phyloP scores from a whole-genome alignment of 2,113 vertebrate species.

The Mixornis gularis region DNA sequence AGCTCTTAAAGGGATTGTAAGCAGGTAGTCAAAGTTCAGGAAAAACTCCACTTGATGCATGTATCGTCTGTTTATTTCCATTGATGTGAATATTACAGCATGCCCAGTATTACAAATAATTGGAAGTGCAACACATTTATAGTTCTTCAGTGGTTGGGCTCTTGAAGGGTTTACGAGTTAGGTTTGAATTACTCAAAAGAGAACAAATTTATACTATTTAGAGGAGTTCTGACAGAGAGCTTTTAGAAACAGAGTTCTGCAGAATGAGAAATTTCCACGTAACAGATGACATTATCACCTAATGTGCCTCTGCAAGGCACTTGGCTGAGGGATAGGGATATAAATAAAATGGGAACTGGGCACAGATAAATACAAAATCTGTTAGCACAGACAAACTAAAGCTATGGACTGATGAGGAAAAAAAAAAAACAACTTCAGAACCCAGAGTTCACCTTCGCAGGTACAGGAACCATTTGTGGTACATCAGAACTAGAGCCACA shows the following conservation, averaged over 20 bases:
- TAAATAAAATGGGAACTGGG: neutral
- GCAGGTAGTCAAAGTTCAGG: neutral
- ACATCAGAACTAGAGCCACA: neutral
- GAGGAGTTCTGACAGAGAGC: neutral
- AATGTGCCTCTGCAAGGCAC: neutral
- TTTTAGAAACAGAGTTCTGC: neutral
- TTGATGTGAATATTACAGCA: neutral
- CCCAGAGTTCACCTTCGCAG: neutral
- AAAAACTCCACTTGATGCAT: neutral
- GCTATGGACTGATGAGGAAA: neutral
- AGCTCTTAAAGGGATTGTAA: neutral
- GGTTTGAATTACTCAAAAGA: neutral
- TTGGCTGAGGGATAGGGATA: neutral
- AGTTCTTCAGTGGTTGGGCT: neutral
- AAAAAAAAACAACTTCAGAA: neutral
- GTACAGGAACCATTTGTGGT: neutral
- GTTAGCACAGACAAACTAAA: neutral
- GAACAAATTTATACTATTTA: neutral
- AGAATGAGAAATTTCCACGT: neutral
- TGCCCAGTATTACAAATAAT: neutral
- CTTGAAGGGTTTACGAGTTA: neutral
- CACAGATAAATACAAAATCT: neutral
- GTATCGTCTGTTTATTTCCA: neutral
- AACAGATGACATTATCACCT: neutral
- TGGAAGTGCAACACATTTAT: neutral